Evolutionary conservation across 92 coral and sea anemone genomes (phyloP), one percentile per base, ranked within the genome.

Genomic region (Epizoanthus scotinus): DNA sequence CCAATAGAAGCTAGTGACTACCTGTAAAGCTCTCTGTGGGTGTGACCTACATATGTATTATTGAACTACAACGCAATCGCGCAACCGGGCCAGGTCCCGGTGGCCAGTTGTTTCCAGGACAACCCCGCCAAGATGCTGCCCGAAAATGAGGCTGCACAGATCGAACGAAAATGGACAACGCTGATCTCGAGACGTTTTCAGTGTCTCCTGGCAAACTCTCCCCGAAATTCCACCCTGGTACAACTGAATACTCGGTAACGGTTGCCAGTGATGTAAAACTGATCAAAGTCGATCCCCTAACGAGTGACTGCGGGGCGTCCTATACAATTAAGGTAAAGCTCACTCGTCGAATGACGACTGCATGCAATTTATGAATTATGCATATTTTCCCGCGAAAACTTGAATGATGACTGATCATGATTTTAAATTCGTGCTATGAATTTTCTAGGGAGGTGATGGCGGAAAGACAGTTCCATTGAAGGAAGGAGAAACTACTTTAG

Each of bases 261-360:
- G 81, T 95, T 58, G 96, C 91, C 9, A 95, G 99, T 65, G 94
- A 91, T 82, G 98, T 93, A 20, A 81, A 86, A 62, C 89, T 93
- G 78, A 88, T 95, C 24, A 95, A 93, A 89, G 86, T 95, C 27
- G 94, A 91, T 77, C 99, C 98, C 24, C 86, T 95, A 63, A 93
- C 99, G 26, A 93, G 94, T 69, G 99, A 95, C 84, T 82, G 91
- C 70, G 97, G 97, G 44, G 99, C 99, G 53, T 88, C 94, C n/a
- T 93, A 95, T 87, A 71, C 84, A 3, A 93, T 95, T 28, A 88
- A 91, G 88, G 98, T 94, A 62, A 90, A 64, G 22, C 15, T 13
- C 8, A 29, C 22, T 25, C 28, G 44, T 25, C 28, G 44, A 8
- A 17, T 25, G 12, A 19, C 14, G 28, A 54, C 44, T 49, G 8